Evolutionary conservation across 2,113 vertebrate genomes (phyloP), one percentile per base, ranked within the genome.

Genomic region (Leptocoma aspasia): DNA sequence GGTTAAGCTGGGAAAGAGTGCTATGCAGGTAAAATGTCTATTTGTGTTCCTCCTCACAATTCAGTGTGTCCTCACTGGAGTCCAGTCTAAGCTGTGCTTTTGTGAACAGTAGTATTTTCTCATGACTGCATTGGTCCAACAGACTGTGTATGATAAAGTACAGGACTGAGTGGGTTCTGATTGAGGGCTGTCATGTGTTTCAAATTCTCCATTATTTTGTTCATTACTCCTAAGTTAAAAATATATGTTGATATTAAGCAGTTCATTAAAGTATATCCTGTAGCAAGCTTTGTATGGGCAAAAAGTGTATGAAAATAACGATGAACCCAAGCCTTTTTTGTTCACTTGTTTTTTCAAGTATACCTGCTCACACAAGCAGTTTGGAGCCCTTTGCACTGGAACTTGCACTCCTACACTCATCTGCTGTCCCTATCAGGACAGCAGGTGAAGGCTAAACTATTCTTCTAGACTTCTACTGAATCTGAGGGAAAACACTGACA

Each of bases 1-100:
- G 93, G 99, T 99, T 92, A 99, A 99, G 97, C 96, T 99, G 97
- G 99, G 99, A 30, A 99, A 99, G 97, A 99, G 99, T 88, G 99
- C 99, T 92, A 99, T 99, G 99, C 99, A 99, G 99, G 99, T 99
- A 98, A 97, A 92, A 69, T 53, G 65, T 35, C 75, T 27, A 3
- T 16, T 69, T 26, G 87, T 84, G 59, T 90, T 72, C 45, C 27
- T 21, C 9, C 27, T 65, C 31, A 17, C 54, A 22, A 1, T 59
- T 61, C 23, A 6, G 9, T 30, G 7, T 76, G 3, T 52, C 13
- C 54, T 63, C 42, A 8, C 53, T 57, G 41, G 18, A 60, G 33
- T 49, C 57, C 26, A 21, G 19, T 28, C 49, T 24, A 8, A 79
- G 57, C 44, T 76, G 7, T 2, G 6, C 54, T 77, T 69, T 57